Conservation (phyloP, 2,888 invertebrate genomes). For the Eristalis pertinax region DNA sequence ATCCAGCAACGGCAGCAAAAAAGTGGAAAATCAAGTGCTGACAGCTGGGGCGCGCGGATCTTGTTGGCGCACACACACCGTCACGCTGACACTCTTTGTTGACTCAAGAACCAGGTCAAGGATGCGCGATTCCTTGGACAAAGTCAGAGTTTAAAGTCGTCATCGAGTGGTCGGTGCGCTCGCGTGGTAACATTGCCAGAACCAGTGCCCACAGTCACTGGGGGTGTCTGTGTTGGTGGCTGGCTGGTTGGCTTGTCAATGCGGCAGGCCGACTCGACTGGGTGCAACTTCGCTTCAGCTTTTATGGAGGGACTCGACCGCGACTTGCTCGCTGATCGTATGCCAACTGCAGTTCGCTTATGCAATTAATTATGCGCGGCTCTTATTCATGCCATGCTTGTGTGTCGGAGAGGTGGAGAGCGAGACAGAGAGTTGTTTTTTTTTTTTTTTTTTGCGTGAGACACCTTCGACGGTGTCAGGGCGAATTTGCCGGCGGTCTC, state of each 20-base stretch:
- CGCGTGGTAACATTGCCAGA: slow-evolving; percentile 18
- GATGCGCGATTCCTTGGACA: slow-evolving; percentile 77
- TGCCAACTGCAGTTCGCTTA: slow-evolving; percentile 69
- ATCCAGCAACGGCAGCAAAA: background rate
- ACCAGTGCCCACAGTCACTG: slow-evolving; percentile 22
- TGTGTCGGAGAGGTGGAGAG: background rate
- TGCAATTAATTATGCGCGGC: slow-evolving; percentile 66
- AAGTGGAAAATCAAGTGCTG: slow-evolving; percentile 68
- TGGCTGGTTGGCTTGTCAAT: slow-evolving; percentile 26
- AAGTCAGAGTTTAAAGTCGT: slow-evolving; percentile 73
- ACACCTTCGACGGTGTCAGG: slow-evolving; percentile 72
- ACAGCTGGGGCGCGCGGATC: slow-evolving; percentile 53
- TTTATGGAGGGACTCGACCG: slow-evolving; percentile 44
- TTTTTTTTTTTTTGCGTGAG: slow-evolving; percentile 15
- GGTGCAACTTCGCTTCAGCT: slow-evolving; percentile 41
- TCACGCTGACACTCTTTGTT: slow-evolving; percentile 73
- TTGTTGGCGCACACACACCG: slow-evolving; percentile 4
- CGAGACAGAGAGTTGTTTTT: background rate
- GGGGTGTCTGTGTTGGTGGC: slow-evolving; percentile 24
- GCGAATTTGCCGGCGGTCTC: slow-evolving; percentile 70
- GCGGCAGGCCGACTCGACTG: too few relatives aligned
- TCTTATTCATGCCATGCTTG: slow-evolving; percentile 34
- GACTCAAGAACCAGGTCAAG: slow-evolving; percentile 81
- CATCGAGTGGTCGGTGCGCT: slow-evolving; percentile 31
- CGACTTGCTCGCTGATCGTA: slow-evolving; percentile 31